Conservation (phyloP, 2,888 invertebrate species). For the Myathropa florea region DNA sequence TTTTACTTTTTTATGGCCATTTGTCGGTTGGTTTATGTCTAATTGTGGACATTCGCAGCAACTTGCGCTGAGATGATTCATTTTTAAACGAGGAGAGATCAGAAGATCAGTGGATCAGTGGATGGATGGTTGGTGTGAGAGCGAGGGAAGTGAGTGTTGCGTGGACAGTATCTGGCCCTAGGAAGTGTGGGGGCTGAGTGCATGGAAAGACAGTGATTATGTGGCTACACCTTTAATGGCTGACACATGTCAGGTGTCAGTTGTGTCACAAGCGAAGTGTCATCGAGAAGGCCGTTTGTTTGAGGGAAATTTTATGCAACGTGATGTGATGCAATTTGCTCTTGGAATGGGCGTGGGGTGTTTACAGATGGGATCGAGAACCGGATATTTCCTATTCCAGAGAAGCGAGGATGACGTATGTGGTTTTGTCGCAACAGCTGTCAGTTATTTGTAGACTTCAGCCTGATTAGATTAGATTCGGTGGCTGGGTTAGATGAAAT, state of each 20-base stretch:
- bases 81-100: background rate
- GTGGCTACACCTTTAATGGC: background rate
- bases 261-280: background rate
- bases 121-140: background rate
- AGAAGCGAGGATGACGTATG: too few relatives aligned
- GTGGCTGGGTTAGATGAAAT: too few relatives aligned
- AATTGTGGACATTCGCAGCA: conserved; percentile 1
- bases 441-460: too few relatives aligned
- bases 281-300: background rate
- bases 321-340: too few relatives aligned
- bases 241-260: background rate
- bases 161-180: too few relatives aligned
- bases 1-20: background rate
- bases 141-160: background rate
- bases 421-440: too few relatives aligned
- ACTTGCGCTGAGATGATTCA: background rate
- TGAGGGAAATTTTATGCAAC: background rate
- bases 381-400: background rate
- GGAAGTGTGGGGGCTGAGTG: background rate
- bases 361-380: background rate
- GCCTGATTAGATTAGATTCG: too few relatives aligned
- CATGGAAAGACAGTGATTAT: background rate
- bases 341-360: background rate
- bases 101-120: background rate
- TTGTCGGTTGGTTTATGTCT: background rate